These are phyloP conservation scores for Petrolisthes cinctipes DNA, from an alignment of 2,888 invertebrate species.

Conservation along the genomic window DNA sequence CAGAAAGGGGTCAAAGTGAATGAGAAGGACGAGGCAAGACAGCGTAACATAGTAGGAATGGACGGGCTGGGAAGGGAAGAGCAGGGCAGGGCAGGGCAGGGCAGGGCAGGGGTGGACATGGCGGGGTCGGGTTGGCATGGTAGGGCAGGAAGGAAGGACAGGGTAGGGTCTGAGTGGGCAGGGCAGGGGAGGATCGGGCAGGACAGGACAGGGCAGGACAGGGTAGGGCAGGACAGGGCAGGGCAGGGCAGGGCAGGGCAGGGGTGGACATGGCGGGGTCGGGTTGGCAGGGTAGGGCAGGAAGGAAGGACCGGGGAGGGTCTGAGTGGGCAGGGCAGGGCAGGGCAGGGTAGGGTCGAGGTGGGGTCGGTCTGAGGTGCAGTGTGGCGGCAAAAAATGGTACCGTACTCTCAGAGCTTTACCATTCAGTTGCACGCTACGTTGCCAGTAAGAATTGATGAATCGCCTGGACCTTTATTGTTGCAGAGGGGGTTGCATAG, in stretches of 20 bases:
- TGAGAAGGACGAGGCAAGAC: no score
- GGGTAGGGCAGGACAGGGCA: background rate
- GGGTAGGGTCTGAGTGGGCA: no score
- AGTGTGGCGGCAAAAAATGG: conserved; percentile 45
- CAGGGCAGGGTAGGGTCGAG: background rate
- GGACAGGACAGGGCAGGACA: background rate
- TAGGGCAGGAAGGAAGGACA: no score
- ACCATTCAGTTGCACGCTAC: conserved; percentile 59
- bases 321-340: background rate
- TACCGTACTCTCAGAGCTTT: conserved; percentile 40
- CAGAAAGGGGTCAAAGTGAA: no score
- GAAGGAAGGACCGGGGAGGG: no score
- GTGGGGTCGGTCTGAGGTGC: conserved; percentile 35
- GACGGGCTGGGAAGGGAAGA: no score
- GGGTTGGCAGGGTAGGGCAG: no score
- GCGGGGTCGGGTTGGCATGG: no score
- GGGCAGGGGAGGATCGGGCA: background rate
- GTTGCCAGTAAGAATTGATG: conserved; percentile 59
- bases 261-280: background rate
- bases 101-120: no score
- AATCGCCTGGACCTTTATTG: conserved; percentile 49
- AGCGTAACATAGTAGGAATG: no score
- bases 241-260: background rate
- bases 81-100: no score
- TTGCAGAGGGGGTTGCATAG: conserved; percentile 51